Conservation (phyloP, 2,797 vertebrate genomes). For the Trachops cirrhosus region DNA sequence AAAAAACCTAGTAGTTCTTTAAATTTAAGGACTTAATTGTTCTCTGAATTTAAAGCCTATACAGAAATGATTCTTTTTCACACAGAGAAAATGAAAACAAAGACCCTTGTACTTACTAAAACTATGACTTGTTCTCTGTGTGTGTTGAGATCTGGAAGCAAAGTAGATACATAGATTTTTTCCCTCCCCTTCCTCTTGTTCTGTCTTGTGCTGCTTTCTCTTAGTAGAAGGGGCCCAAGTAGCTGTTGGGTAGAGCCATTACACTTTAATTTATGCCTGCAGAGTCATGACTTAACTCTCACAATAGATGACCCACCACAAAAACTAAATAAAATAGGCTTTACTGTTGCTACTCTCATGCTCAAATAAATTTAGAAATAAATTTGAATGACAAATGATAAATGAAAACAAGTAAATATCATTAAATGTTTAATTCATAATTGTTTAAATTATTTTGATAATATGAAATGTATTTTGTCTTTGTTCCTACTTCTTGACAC, state of each 20-base stretch:
- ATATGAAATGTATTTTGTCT: neutral
- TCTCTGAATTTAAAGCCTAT: neutral
- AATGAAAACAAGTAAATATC: neutral
- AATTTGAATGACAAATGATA: neutral
- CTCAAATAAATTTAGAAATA: neutral
- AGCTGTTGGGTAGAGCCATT: no score
- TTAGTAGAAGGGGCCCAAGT: no score
- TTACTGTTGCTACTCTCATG: neutral
- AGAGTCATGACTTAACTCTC: neutral
- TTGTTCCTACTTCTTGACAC: neutral
- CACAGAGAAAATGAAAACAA: neutral
- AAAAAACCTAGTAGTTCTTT: neutral
- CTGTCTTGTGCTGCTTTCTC: neutral
- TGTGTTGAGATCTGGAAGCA: neutral
- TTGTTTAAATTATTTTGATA: neutral
- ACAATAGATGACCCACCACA: no score
- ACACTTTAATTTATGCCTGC: neutral
- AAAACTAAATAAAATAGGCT: neutral
- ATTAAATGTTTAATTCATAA: neutral
- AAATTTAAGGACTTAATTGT: neutral
- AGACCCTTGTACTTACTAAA: neutral
- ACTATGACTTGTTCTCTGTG: neutral
- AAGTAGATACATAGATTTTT: neutral
- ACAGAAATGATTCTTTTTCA: neutral
- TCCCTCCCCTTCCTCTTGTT: neutral